phyloP scores from a whole-genome alignment of 1,140 invertebrate genomes.

The Oryctes rhinoceros region DNA sequence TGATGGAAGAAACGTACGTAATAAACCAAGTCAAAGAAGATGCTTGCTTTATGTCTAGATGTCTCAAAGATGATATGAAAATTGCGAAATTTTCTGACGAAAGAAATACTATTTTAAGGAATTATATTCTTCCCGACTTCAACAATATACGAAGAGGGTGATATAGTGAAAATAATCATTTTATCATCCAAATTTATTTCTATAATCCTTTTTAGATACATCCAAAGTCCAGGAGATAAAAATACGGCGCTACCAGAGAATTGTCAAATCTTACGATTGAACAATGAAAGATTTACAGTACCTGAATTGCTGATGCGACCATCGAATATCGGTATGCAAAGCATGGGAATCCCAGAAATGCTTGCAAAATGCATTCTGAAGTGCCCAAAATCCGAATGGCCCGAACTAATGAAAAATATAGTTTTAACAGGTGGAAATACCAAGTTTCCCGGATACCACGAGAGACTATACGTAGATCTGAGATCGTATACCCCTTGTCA shows the following conservation, averaged over 20 bases:
- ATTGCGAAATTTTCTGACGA: constrained; percentile 72
- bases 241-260: constrained; percentile 68
- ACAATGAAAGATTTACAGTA: constrained; percentile 92
- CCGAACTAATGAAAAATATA: constrained; percentile 89
- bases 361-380: constrained; percentile 78
- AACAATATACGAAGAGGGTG: constrained; percentile 48
- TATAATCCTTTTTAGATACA: constrained; percentile 47
- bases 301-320: constrained; percentile 97
- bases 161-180: not conserved
- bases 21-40: constrained; percentile 99
- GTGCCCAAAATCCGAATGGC: constrained; percentile 80
- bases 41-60: constrained; percentile 89
- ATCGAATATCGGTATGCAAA: constrained; percentile 91
- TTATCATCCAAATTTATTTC: not conserved
- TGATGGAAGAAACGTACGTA: constrained; percentile 99
- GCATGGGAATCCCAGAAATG: constrained; percentile 94
- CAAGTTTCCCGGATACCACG: constrained; percentile 83
- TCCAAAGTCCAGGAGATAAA: constrained; percentile 57
- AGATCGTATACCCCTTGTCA: constrained; percentile 79
- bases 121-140: constrained; percentile 93
- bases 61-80: constrained; percentile 88
- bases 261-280: constrained; percentile 84
- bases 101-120: constrained; percentile 72
- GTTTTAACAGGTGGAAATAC: constrained; percentile 91
- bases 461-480: constrained; percentile 83